Percentiles rank a stretch among this genome's conserved stretches.
Conservation (phyloP, 2,797 vertebrate genomes). For the Pangasius krempfi region DNA sequence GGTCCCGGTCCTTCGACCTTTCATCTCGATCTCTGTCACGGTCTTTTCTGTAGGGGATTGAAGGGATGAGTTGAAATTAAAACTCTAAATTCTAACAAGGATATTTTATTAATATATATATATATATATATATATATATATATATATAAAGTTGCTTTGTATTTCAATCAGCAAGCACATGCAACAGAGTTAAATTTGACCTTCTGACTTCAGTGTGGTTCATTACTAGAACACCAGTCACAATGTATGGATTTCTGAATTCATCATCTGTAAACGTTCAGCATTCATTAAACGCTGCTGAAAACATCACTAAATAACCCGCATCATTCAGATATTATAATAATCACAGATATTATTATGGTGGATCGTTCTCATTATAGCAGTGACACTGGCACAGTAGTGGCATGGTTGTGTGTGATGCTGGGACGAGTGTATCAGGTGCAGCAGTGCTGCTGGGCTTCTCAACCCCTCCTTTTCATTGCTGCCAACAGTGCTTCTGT, state of each 20-base stretch:
- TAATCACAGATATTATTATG: not conserved
- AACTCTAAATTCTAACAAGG: no score
- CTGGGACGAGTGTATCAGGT: not conserved
- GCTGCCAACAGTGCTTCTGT: not conserved
- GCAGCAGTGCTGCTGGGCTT: not conserved
- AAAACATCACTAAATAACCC: not conserved
- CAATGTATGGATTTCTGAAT: not conserved
- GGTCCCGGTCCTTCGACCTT: conserved; percentile 78
- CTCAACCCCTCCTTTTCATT: not conserved
- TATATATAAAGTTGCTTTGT: not conserved
- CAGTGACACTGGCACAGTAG: not conserved
- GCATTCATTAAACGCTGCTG: no score
- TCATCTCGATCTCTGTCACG: conserved; percentile 89
- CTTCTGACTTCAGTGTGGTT: not conserved
- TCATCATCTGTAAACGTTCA: not conserved
- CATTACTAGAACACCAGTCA: not conserved
- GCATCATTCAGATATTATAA: not conserved
- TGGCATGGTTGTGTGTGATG: not conserved
- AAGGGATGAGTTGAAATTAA: not conserved
- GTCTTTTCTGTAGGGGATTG: conserved; percentile 71
- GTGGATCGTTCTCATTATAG: not conserved
- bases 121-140: no score
- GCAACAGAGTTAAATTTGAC: not conserved
- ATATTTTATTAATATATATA: no score
- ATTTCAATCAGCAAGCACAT: not conserved